A percentile compares a stretch with the other conserved stretches of the same genome.
These are phyloP conservation scores for Nezara viridula DNA, from an alignment of 2,888 invertebrate genomes.

Conservation along the genomic window DNA sequence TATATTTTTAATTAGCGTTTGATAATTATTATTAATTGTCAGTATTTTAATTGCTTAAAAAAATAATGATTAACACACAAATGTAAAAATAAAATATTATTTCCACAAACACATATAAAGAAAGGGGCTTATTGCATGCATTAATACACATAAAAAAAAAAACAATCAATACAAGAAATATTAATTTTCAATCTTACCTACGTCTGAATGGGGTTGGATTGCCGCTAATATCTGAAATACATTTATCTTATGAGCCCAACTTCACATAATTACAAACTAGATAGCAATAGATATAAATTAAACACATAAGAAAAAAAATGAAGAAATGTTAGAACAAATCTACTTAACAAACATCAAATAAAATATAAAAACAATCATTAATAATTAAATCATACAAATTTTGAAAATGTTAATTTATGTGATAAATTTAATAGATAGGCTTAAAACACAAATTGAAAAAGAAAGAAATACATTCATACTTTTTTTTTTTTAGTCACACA, in stretches of 20 bases:
- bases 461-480: not conserved
- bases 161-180: not conserved
- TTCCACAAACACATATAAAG: not conserved
- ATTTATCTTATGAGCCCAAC: conserved; percentile 7
- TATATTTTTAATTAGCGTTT: not conserved
- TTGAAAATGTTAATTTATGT: not conserved
- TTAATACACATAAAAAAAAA: not conserved
- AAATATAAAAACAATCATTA: not conserved
- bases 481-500: not conserved
- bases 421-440: not conserved
- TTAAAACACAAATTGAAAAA: not conserved
- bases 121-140: not conserved
- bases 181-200: conserved; percentile 21
- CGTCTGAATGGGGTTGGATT: conserved; percentile 45
- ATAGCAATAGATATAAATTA: not conserved
- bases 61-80: not conserved
- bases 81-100: not conserved
- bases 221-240: conserved; percentile 40
- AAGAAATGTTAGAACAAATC: not conserved
- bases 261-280: not conserved
- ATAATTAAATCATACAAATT: not conserved
- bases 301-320: not conserved
- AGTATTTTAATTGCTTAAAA: not conserved
- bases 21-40: no score
- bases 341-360: not conserved